Evolutionary conservation across 2,113 vertebrate genomes (phyloP).

Genomic region (Apus apus): DNA sequence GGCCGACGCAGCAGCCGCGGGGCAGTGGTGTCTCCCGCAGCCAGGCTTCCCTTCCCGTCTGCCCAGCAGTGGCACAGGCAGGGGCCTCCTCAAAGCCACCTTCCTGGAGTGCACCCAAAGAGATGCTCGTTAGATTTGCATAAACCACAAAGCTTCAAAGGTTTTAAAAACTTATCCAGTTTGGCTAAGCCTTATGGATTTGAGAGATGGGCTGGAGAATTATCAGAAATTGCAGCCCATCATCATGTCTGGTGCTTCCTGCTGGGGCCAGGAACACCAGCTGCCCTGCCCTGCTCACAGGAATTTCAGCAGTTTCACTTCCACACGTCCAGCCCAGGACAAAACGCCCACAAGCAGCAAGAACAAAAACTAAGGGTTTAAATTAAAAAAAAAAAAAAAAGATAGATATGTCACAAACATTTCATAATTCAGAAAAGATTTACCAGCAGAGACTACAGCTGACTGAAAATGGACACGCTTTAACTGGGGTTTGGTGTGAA

Average conservation of each 20-base stretch:
- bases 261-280: neutral
- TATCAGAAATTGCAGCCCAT: neutral
- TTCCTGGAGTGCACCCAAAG: accelerated
- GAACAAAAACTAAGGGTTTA: neutral
- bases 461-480: neutral
- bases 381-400: neutral
- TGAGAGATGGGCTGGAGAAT: neutral
- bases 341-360: neutral
- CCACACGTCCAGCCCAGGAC: constrained; percentile 5
- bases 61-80: accelerated
- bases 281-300: neutral
- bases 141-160: neutral
- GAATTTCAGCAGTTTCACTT: constrained; percentile 69
- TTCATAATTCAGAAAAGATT: neutral
- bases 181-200: neutral
- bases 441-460: neutral
- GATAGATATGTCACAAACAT: neutral
- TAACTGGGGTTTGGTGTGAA: accelerated
- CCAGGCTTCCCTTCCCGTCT: neutral
- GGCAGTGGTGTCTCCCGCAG: accelerated
- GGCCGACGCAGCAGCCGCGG: accelerated
- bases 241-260: constrained; percentile 27
- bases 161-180: neutral
- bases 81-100: neutral
- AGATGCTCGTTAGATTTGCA: accelerated